Conservation (phyloP, 1,140 invertebrate species). For the Scaptomyza hsui region DNA sequence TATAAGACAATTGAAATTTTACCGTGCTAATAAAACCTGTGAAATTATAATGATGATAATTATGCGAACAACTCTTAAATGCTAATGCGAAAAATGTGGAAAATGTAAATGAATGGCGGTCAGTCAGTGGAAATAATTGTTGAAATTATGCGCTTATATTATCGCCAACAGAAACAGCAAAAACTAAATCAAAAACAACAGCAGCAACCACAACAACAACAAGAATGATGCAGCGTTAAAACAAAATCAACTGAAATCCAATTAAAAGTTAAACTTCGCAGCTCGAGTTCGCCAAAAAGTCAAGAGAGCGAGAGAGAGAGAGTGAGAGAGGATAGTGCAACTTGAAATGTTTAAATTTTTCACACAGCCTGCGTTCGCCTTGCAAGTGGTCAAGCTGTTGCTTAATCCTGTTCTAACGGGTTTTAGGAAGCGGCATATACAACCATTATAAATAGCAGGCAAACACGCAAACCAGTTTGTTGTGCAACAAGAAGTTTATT, state of each 20-base stretch:
- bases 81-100: conserved; percentile 40
- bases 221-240: conserved; percentile 22
- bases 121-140: conserved; percentile 64
- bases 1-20: neutral
- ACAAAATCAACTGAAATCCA: conserved; percentile 64
- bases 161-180: conserved; percentile 1
- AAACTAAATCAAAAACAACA: too few species aligned
- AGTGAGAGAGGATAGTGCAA: conserved; percentile 3
- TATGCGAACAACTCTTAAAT: conserved; percentile 43
- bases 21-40: neutral
- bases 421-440: conserved; percentile 31
- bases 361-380: neutral
- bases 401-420: conserved; percentile 15
- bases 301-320: neutral
- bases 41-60: conserved; percentile 28
- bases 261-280: conserved; percentile 75
- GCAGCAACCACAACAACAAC: neutral
- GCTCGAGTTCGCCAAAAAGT: conserved; percentile 36
- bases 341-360: conserved; percentile 46
- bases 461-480: conserved; percentile 76
- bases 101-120: conserved; percentile 64
- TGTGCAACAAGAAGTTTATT: conserved; percentile 57
- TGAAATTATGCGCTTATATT: conserved; percentile 68
- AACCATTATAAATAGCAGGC: conserved; percentile 70
- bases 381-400: conserved; percentile 69